Percentiles rank a stretch among this genome's conserved stretches.
phyloP scores from a whole-genome alignment of 37 sponge, comb jelly and placozoan species.

The Tethya wilhelma region DNA sequence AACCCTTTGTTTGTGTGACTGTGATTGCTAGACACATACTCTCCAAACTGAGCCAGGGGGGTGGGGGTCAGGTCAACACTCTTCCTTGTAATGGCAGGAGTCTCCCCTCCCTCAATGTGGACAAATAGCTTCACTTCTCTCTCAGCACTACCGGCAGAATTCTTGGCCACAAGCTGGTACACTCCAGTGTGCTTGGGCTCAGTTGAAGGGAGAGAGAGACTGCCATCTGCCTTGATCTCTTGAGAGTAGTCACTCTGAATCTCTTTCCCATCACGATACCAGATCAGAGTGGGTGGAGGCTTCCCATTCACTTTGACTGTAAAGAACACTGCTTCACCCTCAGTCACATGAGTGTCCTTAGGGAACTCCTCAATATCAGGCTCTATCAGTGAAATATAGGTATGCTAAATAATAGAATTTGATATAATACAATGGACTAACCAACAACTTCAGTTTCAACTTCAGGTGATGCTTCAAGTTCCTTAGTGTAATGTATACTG shows the following conservation, averaged over 20 bases:
- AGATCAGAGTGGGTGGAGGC: constrained; percentile 28
- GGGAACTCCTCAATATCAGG: constrained; percentile 47
- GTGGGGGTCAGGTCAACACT: neutral
- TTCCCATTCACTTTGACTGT: constrained; percentile 35
- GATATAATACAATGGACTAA: too few species aligned
- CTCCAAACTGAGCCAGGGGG: constrained; percentile 23
- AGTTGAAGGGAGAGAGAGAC: constrained; percentile 17
- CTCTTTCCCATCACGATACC: constrained; percentile 41
- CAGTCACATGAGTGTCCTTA: constrained; percentile 3
- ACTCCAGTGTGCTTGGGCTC: constrained; percentile 37
- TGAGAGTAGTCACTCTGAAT: constrained; percentile 30
- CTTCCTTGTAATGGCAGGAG: neutral
- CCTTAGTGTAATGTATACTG: too few species aligned
- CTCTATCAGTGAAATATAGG: too few species aligned
- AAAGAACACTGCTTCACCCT: constrained; percentile 38
- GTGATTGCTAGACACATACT: constrained; percentile 22
- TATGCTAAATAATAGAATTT: too few species aligned
- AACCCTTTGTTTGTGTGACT: constrained; percentile 19
- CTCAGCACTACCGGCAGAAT: constrained; percentile 22
- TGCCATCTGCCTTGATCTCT: constrained; percentile 29
- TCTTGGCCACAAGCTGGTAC: constrained; percentile 44
- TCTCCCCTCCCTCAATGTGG: constrained; percentile 3
- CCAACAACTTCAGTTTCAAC: too few species aligned
- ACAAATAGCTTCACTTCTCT: constrained; percentile 24
- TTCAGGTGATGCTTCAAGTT: too few species aligned